Percentiles rank a stretch among this genome's conserved stretches.
Conservation (phyloP, 2,888 invertebrate species). For the Perizoma flavofasciatum region DNA sequence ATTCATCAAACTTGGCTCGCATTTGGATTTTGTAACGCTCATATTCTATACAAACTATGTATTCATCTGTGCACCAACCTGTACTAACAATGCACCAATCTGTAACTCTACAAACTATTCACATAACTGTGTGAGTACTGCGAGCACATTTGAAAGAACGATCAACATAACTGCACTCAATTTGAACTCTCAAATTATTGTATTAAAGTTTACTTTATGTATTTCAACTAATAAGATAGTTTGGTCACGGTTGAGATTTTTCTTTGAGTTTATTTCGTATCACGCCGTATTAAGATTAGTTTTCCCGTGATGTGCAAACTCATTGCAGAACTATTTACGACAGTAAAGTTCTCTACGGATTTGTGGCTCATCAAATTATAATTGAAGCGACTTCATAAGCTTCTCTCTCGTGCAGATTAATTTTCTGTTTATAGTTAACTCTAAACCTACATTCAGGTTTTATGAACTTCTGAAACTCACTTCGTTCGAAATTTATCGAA, state of each 20-base stretch:
- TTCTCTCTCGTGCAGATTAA: neutral
- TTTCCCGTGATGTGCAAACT: slow-evolving; percentile 9
- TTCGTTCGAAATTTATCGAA: slow-evolving; percentile 22
- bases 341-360: slow-evolving; percentile 18
- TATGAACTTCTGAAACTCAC: neutral
- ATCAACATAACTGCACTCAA: slow-evolving; percentile 9
- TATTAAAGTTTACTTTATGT: slow-evolving; percentile 14
- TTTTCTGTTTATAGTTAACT: slow-evolving; percentile 1
- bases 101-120: neutral
- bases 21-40: slow-evolving; percentile 23
- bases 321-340: slow-evolving; percentile 30
- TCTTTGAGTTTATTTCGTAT: slow-evolving; percentile 5
- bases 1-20: slow-evolving; percentile 33
- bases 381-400: slow-evolving; percentile 15
- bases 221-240: neutral
- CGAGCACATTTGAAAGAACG: slow-evolving; percentile 8
- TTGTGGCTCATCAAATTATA: slow-evolving; percentile 30
- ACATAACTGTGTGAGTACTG: too few relatives aligned
- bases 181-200: slow-evolving; percentile 1
- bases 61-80: neutral
- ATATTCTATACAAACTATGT: slow-evolving; percentile 11
- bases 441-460: neutral
- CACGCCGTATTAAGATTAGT: slow-evolving; percentile 1
- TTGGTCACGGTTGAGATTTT: slow-evolving; percentile 7
- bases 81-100: slow-evolving; percentile 5